Evolutionary conservation across 2,113 vertebrate species (phyloP).

Genomic region (Neogobius melanostomus): DNA sequence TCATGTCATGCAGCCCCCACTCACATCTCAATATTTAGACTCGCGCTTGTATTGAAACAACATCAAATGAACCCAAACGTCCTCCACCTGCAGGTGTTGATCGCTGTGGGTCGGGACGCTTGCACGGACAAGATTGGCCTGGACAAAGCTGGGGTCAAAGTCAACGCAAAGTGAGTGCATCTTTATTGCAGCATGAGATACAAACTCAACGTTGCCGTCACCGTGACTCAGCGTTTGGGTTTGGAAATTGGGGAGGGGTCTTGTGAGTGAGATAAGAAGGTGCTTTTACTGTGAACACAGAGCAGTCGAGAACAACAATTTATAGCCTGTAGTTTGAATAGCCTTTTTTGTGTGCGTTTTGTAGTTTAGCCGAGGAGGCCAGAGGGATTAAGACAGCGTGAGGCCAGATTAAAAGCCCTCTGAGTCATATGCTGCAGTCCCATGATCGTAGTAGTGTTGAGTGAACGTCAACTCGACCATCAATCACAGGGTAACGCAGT

Average conservation of each 20-base stretch:
- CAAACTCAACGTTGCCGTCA: constrained; percentile 40
- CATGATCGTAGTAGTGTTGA: constrained; percentile 41
- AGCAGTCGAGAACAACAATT: neutral
- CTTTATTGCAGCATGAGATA: neutral
- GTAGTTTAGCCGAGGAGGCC: constrained; percentile 6
- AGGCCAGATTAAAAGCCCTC: constrained; percentile 28
- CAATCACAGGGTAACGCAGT: neutral
- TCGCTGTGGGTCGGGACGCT: constrained; percentile 90
- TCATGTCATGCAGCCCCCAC: too few relatives aligned
- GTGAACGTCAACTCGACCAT: neutral
- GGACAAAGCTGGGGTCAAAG: constrained; percentile 83
- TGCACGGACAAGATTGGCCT: constrained; percentile 91
- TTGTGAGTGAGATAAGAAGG: constrained; percentile 12
- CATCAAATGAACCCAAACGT: neutral
- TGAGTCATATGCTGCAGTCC: constrained; percentile 61
- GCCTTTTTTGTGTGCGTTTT: neutral
- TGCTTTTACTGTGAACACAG: too few relatives aligned
- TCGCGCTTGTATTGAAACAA: too few relatives aligned
- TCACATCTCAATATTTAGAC: too few relatives aligned
- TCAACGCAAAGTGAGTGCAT: constrained; percentile 86
- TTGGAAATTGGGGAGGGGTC: neutral
- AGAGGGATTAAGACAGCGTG: constrained; percentile 37
- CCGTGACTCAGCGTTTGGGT: constrained; percentile 69
- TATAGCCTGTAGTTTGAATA: neutral
- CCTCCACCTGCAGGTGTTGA: constrained; percentile 79